phyloP scores from a whole-genome alignment of 2,888 invertebrate genomes.

The Philonicus albiceps region DNA sequence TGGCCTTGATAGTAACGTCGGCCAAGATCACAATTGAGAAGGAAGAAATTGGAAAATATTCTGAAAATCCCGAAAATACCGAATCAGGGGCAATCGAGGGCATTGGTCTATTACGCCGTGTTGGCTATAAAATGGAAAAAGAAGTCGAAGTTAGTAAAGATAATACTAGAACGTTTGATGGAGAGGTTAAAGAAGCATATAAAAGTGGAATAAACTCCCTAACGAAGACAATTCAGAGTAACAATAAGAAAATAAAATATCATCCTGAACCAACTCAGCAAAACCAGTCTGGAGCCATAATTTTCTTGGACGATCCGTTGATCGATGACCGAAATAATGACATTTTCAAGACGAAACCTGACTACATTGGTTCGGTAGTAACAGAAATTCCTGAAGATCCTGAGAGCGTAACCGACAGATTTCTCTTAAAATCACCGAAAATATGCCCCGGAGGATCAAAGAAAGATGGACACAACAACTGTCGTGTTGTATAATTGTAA shows the following conservation, averaged over 20 bases:
- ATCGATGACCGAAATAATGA: not conserved
- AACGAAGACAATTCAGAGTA: not conserved
- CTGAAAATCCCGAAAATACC: not conserved
- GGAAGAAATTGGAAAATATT: not conserved
- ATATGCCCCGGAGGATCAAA: conserved; percentile 26
- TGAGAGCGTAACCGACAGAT: conserved; percentile 10
- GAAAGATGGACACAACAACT: conserved; percentile 32
- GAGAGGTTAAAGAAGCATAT: not conserved
- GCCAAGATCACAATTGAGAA: not conserved
- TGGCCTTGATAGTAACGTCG: not conserved
- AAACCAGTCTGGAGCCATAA: not conserved
- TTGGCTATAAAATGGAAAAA: conserved; percentile 38
- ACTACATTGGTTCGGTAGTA: not conserved
- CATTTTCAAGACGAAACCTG: not conserved
- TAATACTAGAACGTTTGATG: not conserved
- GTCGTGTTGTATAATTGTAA: conserved; percentile 14
- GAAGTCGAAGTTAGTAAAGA: not conserved
- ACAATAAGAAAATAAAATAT: not conserved
- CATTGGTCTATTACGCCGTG: not conserved
- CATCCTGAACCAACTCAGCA: not conserved
- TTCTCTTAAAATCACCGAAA: conserved; percentile 6
- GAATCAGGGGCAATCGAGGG: too few relatives aligned
- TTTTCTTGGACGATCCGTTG: not conserved
- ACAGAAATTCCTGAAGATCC: not conserved
- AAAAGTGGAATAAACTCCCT: not conserved